Conservation (phyloP, 2,888 invertebrate species). For the Pachydiplax longipennis region DNA sequence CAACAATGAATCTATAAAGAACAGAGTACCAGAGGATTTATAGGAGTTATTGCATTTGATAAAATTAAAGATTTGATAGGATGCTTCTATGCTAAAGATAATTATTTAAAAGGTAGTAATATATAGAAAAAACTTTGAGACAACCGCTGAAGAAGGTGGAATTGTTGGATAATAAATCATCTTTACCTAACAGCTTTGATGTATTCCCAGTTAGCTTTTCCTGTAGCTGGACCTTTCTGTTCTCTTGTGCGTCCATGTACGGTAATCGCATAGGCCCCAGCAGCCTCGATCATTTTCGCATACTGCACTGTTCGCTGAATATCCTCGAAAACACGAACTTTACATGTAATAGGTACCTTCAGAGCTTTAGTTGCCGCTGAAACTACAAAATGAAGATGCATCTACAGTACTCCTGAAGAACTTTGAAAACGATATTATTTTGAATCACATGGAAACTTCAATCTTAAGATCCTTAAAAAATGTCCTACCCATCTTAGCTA, state of each 20-base stretch:
- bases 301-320: constrained; percentile 86
- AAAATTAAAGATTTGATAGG: no score
- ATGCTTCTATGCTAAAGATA: no score
- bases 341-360: constrained; percentile 93
- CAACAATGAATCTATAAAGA: no score
- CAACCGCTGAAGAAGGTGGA: no score
- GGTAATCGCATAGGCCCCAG: constrained; percentile 90
- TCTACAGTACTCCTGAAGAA: no score
- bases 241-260: constrained; percentile 96
- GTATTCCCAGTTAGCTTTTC: constrained; percentile 92
- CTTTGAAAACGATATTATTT: no score
- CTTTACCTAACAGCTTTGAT: constrained; percentile 86
- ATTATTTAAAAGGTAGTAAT: no score
- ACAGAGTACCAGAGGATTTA: no score
- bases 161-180: no score
- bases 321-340: constrained; percentile 90
- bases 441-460: no score
- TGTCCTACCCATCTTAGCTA: constrained; percentile 79
- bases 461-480: neutral
- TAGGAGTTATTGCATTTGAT: no score
- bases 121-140: no score
- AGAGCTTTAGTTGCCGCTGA: constrained; percentile 73
- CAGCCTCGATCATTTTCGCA: constrained; percentile 92
- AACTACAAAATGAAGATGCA: constrained; percentile 65
- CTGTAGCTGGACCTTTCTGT: constrained; percentile 95